These are phyloP conservation scores for Orchestia grillus DNA, from an alignment of 1,140 invertebrate genomes.

Conservation along the genomic window DNA sequence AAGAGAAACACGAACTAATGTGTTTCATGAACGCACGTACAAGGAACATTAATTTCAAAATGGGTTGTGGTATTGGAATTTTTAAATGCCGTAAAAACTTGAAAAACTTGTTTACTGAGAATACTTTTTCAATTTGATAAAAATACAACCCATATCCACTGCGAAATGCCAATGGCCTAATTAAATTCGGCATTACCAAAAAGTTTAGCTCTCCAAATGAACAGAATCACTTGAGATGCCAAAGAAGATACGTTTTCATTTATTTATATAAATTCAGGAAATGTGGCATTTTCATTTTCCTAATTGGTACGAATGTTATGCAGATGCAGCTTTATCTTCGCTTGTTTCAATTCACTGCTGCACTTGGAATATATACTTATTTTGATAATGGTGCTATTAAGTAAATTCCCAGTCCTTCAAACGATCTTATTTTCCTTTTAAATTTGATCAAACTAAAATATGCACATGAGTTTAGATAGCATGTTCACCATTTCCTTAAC, in stretches of 20 bases:
- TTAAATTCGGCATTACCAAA: background rate
- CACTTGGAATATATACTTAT: background rate
- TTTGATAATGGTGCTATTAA: background rate
- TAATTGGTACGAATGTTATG: background rate
- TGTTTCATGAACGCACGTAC: too few relatives aligned
- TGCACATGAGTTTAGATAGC: background rate
- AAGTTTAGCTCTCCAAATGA: background rate
- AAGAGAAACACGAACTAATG: too few relatives aligned
- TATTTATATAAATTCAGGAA: background rate
- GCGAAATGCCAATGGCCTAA: background rate
- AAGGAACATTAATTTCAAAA: too few relatives aligned
- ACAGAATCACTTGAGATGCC: background rate
- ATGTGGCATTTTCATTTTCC: background rate
- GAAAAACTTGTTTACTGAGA: too few relatives aligned
- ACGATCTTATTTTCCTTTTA: background rate
- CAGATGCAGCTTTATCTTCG: background rate
- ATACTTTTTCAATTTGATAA: background rate
- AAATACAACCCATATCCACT: too few relatives aligned
- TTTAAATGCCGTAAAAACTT: too few relatives aligned
- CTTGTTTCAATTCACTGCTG: background rate
- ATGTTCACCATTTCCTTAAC: background rate
- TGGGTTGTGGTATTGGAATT: too few relatives aligned
- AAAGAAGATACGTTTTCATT: background rate
- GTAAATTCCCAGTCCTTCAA: background rate
- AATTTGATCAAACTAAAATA: background rate